phyloP scores from a whole-genome alignment of 2,888 invertebrate species.

The Lucinisca nassula region DNA sequence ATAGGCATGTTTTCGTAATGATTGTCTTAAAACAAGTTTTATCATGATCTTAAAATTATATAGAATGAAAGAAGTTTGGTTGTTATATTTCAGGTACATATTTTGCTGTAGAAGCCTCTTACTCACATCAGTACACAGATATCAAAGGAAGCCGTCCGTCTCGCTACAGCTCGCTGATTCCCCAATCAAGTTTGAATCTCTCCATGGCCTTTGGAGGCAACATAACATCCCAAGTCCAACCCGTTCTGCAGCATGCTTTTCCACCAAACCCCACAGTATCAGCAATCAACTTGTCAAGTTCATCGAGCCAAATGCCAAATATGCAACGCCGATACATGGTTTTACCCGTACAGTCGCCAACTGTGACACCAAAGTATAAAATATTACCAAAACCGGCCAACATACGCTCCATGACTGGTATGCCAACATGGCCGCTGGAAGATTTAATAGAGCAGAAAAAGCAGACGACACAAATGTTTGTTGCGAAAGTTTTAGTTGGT shows the following conservation, averaged over 20 bases:
- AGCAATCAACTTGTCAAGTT: background rate
- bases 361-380: background rate
- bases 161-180: background rate
- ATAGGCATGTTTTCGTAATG: no score
- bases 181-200: background rate
- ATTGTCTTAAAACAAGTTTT: no score
- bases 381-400: constrained; percentile 46
- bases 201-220: background rate
- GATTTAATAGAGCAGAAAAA: constrained; percentile 24
- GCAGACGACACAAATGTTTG: constrained; percentile 79
- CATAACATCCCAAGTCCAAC: background rate
- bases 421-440: constrained; percentile 42
- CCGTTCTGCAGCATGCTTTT: background rate
- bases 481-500: constrained; percentile 85
- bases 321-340: constrained; percentile 11
- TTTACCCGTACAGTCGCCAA: constrained; percentile 10
- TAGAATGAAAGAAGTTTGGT: background rate
- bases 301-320: background rate
- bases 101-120: constrained; percentile 80
- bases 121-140: constrained; percentile 83
- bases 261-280: background rate
- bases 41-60: background rate
- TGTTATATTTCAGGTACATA: constrained; percentile 79
- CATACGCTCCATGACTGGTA: constrained; percentile 44
- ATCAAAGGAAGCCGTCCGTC: background rate